These are phyloP conservation scores for Orycteropus afer DNA, from an alignment of 2,113 vertebrate species.

Conservation along the genomic window DNA sequence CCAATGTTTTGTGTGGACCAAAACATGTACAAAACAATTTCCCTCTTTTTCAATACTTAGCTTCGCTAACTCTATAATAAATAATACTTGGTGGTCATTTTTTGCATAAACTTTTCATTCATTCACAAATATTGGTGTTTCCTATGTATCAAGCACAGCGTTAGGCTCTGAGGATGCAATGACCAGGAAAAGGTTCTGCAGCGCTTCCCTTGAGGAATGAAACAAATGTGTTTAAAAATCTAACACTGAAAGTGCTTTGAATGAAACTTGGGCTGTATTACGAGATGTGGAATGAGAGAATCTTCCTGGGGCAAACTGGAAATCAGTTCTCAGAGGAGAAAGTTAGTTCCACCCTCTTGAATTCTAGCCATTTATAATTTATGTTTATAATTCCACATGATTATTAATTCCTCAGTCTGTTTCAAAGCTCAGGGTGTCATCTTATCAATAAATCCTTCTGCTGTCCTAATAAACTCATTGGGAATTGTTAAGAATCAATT, in stretches of 20 bases:
- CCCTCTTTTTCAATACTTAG: not conserved
- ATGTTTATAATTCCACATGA: not conserved
- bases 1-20: not conserved
- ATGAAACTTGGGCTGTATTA: not conserved
- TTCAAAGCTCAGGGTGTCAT: not conserved
- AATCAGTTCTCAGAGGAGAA: not conserved
- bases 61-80: not conserved
- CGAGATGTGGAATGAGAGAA: not conserved
- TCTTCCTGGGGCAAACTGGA: not conserved
- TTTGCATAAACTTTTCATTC: not conserved
- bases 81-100: not conserved
- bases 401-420: not conserved
- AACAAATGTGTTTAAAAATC: not conserved
- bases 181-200: not conserved
- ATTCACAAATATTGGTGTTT: not conserved
- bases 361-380: not conserved
- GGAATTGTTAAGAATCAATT: not conserved
- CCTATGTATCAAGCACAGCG: not conserved
- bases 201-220: not conserved
- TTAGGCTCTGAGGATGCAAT: not conserved
- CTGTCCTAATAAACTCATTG: not conserved
- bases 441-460: not conserved
- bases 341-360: not conserved
- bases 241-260: not conserved
- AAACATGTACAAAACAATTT: not conserved